These are phyloP conservation scores for Mythimna vitellina DNA, from an alignment of 2,888 invertebrate species.

Conservation along the genomic window DNA sequence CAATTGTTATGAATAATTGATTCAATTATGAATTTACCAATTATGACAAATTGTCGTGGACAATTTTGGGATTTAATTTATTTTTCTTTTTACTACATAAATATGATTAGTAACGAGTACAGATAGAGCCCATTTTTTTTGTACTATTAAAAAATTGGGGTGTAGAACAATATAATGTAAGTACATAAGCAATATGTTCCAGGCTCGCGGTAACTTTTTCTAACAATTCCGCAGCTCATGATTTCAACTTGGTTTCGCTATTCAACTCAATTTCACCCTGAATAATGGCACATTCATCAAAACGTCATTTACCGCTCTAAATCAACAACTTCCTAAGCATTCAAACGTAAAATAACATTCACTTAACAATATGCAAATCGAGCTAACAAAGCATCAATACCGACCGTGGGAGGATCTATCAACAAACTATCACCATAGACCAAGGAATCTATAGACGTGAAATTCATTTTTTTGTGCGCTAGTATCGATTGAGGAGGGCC, in stretches of 20 bases:
- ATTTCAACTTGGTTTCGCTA: background rate
- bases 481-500: background rate
- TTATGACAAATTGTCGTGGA: too few species aligned
- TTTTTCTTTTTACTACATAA: too few species aligned
- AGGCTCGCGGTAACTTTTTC: too few species aligned
- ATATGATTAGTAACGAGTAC: too few species aligned
- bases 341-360: slow-evolving; percentile 26
- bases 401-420: slow-evolving; percentile 55
- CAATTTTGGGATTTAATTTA: too few species aligned
- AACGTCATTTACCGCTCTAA: slow-evolving; percentile 6
- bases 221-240: too few species aligned
- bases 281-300: slow-evolving; percentile 14
- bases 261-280: background rate
- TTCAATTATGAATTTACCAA: too few species aligned
- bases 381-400: slow-evolving; percentile 41
- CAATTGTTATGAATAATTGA: too few species aligned
- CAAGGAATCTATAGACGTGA: background rate
- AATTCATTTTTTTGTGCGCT: background rate
- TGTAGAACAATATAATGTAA: too few species aligned
- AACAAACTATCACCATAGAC: slow-evolving; percentile 33
- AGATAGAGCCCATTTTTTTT: too few species aligned
- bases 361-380: slow-evolving; percentile 51
- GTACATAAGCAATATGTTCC: too few species aligned
- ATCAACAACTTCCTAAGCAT: slow-evolving; percentile 27
- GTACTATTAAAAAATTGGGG: too few species aligned